phyloP scores from a whole-genome alignment of 2,888 invertebrate species.

The Portevinia maculata region DNA sequence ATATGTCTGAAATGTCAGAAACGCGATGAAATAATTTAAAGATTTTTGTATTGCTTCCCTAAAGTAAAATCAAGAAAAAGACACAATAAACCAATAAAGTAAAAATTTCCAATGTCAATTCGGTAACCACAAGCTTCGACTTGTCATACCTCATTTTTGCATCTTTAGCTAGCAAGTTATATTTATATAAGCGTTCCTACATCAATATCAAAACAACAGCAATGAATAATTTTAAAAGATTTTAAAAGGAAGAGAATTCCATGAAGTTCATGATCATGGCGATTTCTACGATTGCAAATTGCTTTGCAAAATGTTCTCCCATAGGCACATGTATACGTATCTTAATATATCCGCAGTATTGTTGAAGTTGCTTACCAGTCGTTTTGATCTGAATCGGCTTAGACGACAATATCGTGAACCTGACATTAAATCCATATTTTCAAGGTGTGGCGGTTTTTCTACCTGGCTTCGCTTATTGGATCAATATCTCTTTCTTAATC shows the following conservation, averaged over 20 bases:
- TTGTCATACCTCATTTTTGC: background rate
- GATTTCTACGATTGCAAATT: conserved; percentile 37
- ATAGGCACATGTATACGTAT: conserved; percentile 25
- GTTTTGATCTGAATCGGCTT: conserved; percentile 5
- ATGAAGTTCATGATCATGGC: conserved; percentile 65
- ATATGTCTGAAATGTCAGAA: too few species aligned
- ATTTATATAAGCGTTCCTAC: background rate
- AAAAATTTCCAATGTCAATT: conserved; percentile 6
- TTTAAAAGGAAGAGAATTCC: conserved; percentile 67
- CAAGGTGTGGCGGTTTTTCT: conserved; percentile 64
- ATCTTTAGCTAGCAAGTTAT: background rate
- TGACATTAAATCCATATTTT: conserved; percentile 68
- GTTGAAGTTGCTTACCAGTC: background rate
- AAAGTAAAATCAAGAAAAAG: too few species aligned
- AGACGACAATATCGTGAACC: conserved; percentile 50
- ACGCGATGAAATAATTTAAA: too few species aligned
- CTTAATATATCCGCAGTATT: too few species aligned
- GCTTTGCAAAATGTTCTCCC: conserved; percentile 28
- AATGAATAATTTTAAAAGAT: conserved; percentile 35
- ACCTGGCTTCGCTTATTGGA: conserved; percentile 54
- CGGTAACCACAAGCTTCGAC: background rate
- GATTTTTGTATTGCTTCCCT: too few species aligned
- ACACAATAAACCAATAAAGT: too few species aligned
- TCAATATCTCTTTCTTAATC: conserved; percentile 21
- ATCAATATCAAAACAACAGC: background rate